Evolutionary conservation across 2,888 invertebrate genomes (phyloP).

Genomic region (Drosophila robusta): DNA sequence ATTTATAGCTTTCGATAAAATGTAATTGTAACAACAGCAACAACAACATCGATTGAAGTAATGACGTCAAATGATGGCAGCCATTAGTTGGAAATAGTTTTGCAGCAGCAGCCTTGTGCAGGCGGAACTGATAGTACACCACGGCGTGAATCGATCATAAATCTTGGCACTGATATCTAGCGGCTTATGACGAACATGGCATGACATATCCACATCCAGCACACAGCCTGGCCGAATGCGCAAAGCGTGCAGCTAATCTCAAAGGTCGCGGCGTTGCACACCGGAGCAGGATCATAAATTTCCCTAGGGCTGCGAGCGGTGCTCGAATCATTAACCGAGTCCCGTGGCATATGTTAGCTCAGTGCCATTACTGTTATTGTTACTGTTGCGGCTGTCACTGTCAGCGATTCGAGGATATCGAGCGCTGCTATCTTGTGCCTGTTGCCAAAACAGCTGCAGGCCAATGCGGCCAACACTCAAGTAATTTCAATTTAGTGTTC

Average conservation of each 20-base stretch:
- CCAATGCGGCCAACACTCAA: slow-evolving; percentile 38
- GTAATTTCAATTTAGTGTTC: slow-evolving; percentile 65
- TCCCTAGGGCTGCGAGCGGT: slow-evolving; percentile 58
- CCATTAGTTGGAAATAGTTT: too few species aligned
- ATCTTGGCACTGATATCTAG: slow-evolving; percentile 58
- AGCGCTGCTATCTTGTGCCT: slow-evolving; percentile 25
- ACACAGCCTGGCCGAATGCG: slow-evolving; percentile 18
- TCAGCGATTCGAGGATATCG: slow-evolving; percentile 45
- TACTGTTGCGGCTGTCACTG: slow-evolving; percentile 12
- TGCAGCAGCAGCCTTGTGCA: background rate
- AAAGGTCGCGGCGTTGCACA: slow-evolving; percentile 53
- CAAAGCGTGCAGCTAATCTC: slow-evolving; percentile 52
- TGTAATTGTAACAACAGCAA: slow-evolving; percentile 2
- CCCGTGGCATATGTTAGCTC: slow-evolving; percentile 43
- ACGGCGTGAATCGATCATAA: slow-evolving; percentile 73
- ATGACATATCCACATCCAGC: slow-evolving; percentile 19
- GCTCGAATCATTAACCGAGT: slow-evolving; percentile 20
- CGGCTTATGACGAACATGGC: slow-evolving; percentile 32
- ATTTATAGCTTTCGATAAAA: slow-evolving; percentile 16
- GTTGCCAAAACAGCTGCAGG: slow-evolving; percentile 39
- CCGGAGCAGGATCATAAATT: slow-evolving; percentile 80
- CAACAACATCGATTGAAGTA: background rate
- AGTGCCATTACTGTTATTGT: slow-evolving; percentile 6
- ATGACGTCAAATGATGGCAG: slow-evolving; percentile 39
- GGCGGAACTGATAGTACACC: slow-evolving; percentile 2